phyloP scores from a whole-genome alignment of 2,888 invertebrate species.

The Teinopalpus imperialis region DNA sequence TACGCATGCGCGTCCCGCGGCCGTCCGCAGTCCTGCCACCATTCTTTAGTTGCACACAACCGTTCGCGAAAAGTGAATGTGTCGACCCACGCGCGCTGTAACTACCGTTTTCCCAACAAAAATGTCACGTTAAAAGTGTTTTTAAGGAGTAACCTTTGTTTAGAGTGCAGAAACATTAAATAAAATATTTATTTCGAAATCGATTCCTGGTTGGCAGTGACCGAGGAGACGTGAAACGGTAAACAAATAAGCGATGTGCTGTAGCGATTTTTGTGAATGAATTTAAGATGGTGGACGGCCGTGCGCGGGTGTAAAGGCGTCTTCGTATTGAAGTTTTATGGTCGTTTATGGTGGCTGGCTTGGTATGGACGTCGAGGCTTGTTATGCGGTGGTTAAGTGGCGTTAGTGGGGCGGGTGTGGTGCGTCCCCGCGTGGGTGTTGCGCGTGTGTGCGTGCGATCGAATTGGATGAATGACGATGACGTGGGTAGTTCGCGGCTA shows the following conservation, averaged over 20 bases:
- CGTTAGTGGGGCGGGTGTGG: constrained; percentile 30
- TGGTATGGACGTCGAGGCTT: constrained; percentile 31
- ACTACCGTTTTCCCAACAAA: constrained; percentile 60
- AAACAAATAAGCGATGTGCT: constrained; percentile 67
- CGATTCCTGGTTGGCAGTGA: constrained; percentile 38
- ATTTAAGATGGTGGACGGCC: constrained; percentile 77
- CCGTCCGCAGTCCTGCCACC: constrained; percentile 77
- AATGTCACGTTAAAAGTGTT: constrained; percentile 45
- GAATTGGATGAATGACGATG: constrained; percentile 76
- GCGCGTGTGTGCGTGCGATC: constrained; percentile 68
- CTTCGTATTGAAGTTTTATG: constrained; percentile 47
- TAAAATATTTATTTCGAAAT: constrained; percentile 32
- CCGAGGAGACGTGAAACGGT: constrained; percentile 62
- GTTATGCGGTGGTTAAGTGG: constrained; percentile 34
- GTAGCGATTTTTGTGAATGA: constrained; percentile 80
- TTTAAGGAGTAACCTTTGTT: constrained; percentile 41
- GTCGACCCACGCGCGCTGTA: constrained; percentile 39
- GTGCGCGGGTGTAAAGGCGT: constrained; percentile 55
- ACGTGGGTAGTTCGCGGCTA: constrained; percentile 63
- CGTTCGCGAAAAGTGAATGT: constrained; percentile 45
- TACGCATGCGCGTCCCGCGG: constrained; percentile 64
- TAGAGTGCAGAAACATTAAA: constrained; percentile 31
- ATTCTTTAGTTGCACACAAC: constrained; percentile 76
- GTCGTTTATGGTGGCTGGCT: constrained; percentile 37
- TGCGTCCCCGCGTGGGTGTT: constrained; percentile 29